Conservation (phyloP, 2,888 invertebrate genomes). For the Altica lythri region DNA sequence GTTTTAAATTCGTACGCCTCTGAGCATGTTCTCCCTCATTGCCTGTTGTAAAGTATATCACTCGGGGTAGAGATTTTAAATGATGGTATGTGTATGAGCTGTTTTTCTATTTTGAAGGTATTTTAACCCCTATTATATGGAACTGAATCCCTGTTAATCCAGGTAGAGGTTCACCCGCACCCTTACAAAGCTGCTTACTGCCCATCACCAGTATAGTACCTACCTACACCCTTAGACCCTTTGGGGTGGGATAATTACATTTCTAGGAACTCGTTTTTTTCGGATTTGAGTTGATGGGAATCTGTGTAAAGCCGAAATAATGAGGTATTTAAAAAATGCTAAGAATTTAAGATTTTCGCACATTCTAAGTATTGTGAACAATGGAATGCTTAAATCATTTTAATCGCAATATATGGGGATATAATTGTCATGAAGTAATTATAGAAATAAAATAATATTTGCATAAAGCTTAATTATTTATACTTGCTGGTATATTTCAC, state of each 20-base stretch:
- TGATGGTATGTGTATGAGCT: conserved; percentile 30
- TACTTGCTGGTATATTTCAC: too few species aligned
- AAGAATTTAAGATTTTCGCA: too few species aligned
- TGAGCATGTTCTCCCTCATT: conserved; percentile 13
- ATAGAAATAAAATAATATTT: too few species aligned
- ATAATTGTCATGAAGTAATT: too few species aligned
- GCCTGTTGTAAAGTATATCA: conserved; percentile 23
- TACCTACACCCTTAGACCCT: too few species aligned
- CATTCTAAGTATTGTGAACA: too few species aligned
- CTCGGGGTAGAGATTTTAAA: conserved; percentile 30
- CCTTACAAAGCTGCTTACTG: conserved; percentile 27
- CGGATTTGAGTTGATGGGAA: conserved; percentile 22
- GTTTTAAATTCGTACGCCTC: too few species aligned
- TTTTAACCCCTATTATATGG: conserved; percentile 34
- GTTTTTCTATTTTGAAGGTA: conserved; percentile 34
- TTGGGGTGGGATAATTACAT: conserved; percentile 42
- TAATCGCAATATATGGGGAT: too few species aligned
- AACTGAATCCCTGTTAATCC: conserved; percentile 33
- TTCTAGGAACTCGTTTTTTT: conserved; percentile 40
- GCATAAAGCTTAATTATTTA: too few species aligned
- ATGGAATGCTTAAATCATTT: too few species aligned
- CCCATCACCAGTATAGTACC: too few species aligned
- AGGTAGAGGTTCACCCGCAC: conserved; percentile 32
- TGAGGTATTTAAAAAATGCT: not conserved
- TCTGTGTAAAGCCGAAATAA: conserved; percentile 1